Percentiles rank a stretch among this genome's conserved stretches.
Conservation (phyloP, 2,113 vertebrate species). For the Ovis aries region DNA sequence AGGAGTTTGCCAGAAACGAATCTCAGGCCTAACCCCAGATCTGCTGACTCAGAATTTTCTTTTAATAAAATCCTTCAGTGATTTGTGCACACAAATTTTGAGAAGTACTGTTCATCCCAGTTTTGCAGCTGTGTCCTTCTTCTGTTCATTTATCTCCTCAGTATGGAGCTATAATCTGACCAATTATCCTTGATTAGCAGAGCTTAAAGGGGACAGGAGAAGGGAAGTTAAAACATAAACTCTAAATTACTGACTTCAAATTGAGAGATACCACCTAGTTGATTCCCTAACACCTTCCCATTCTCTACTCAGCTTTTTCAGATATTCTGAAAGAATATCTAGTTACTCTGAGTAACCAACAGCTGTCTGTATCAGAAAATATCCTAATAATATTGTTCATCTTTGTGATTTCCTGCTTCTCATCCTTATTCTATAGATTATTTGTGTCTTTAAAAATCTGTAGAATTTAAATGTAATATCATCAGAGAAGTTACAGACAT, state of each 20-base stretch:
- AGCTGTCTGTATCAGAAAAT: background rate
- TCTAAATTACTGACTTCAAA: background rate
- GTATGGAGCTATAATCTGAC: background rate
- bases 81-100: background rate
- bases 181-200: conserved; percentile 28
- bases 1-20: background rate
- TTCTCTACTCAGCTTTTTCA: background rate
- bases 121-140: background rate
- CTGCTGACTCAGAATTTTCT: background rate
- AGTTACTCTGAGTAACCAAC: background rate
- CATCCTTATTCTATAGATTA: background rate
- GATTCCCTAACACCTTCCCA: background rate
- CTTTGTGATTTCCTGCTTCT: background rate
- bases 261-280: background rate
- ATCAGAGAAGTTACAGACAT: background rate
- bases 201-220: background rate
- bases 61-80: background rate
- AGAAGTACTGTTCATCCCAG: background rate
- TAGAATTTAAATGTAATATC: background rate
- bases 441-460: background rate
- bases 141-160: background rate
- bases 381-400: background rate
- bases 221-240: background rate
- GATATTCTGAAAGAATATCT: background rate
- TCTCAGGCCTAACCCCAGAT: background rate